phyloP scores from a whole-genome alignment of 2,888 invertebrate genomes.

The Dicycla oo region DNA sequence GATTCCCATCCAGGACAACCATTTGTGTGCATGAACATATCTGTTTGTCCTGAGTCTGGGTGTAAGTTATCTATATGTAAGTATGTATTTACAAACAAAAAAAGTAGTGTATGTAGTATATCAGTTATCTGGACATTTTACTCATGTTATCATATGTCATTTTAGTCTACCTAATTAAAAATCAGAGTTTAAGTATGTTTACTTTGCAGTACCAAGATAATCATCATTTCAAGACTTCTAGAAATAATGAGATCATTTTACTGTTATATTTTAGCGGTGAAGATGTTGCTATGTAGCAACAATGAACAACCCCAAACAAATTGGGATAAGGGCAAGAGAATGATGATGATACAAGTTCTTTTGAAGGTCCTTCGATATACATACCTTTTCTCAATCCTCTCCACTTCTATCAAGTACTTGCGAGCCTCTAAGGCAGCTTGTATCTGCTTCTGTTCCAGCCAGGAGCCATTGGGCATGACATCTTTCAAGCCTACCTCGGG shows the following conservation, averaged over 20 bases:
- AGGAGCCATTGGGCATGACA: conserved; percentile 88
- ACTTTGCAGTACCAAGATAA: not conserved
- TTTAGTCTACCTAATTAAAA: too few species aligned
- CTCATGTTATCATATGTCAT: too few species aligned
- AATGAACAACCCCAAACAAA: not conserved
- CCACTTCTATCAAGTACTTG: conserved; percentile 88
- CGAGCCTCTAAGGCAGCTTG: conserved; percentile 89
- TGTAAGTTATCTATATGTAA: too few species aligned
- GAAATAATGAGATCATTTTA: not conserved
- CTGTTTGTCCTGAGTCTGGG: too few species aligned
- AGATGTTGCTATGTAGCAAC: not conserved
- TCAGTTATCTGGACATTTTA: too few species aligned
- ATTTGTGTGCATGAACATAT: too few species aligned
- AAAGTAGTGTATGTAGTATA: too few species aligned
- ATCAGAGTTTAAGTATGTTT: too few species aligned
- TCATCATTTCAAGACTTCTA: not conserved
- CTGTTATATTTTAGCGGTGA: not conserved
- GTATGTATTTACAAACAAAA: too few species aligned
- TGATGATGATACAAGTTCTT: not conserved
- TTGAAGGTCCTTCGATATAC: conserved; percentile 8
- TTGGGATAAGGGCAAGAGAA: not conserved
- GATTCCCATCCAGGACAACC: too few species aligned
- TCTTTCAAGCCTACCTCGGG: conserved; percentile 90
- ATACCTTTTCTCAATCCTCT: conserved; percentile 90
- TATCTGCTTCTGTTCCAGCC: conserved; percentile 91